A percentile compares a stretch with the other conserved stretches of the same genome.
phyloP scores from a whole-genome alignment of 2,797 vertebrate genomes.

The Mormyrops boulengeri region DNA sequence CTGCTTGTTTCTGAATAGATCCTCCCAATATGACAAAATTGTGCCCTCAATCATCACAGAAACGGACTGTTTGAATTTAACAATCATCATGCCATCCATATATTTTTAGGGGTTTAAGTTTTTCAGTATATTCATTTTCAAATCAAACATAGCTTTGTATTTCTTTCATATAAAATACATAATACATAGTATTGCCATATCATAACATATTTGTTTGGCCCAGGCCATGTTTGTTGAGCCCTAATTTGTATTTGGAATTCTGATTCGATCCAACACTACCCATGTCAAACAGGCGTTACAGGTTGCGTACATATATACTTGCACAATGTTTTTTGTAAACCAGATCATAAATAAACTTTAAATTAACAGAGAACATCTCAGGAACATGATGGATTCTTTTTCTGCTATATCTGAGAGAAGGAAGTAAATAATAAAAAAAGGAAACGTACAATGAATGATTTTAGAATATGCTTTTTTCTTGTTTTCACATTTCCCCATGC shows the following conservation, averaged over 20 bases:
- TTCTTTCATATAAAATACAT: neutral
- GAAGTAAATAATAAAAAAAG: neutral
- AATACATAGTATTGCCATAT: neutral
- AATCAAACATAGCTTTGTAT: neutral
- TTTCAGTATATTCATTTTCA: neutral
- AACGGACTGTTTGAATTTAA: neutral
- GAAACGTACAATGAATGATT: neutral
- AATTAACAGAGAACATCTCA: neutral
- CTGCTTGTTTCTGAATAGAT: neutral
- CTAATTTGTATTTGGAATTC: neutral
- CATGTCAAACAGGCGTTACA: neutral
- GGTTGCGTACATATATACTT: neutral
- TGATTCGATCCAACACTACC: neutral
- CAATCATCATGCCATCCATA: neutral
- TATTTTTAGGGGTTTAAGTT: neutral
- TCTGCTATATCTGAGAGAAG: neutral
- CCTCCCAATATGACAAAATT: constrained; percentile 17
- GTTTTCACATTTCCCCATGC: neutral
- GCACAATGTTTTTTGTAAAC: neutral
- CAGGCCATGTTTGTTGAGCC: neutral
- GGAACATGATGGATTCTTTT: neutral
- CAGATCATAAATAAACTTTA: neutral
- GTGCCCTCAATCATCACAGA: neutral
- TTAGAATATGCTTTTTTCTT: neutral
- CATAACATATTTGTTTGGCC: neutral